phyloP scores from a whole-genome alignment of 2,113 vertebrate species.

The Gymnocephalus cernua region DNA sequence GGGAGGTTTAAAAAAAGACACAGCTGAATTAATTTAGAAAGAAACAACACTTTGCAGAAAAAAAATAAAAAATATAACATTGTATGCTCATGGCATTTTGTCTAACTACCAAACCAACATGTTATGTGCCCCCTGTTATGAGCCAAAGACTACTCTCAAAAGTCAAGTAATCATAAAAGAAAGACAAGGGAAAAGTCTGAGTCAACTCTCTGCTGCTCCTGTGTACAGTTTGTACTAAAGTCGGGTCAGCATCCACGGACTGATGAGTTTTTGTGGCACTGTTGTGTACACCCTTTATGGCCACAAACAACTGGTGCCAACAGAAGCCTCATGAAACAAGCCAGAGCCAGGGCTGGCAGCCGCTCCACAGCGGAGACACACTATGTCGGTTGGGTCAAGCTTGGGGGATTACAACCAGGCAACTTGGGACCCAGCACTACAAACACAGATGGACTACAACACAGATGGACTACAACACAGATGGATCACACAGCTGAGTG shows the following conservation, averaged over 20 bases:
- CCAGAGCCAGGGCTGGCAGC: slow-evolving; percentile 71
- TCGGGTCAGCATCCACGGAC: slow-evolving; percentile 35
- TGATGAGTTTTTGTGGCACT: slow-evolving; percentile 51
- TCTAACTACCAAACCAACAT: slow-evolving; percentile 7
- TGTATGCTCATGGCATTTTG: background rate
- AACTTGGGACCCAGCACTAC: slow-evolving; percentile 65
- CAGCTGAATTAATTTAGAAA: slow-evolving; percentile 37
- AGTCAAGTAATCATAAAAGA: background rate
- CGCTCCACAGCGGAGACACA: slow-evolving; percentile 46
- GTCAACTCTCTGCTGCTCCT: background rate
- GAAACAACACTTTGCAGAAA: background rate
- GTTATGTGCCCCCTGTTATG: background rate
- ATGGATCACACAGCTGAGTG: slow-evolving; percentile 65
- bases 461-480: slow-evolving; percentile 67
- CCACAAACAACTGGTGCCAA: slow-evolving; percentile 67
- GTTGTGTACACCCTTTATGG: slow-evolving; percentile 51
- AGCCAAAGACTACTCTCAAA: slow-evolving; percentile 5
- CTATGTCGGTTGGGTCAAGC: slow-evolving; percentile 65
- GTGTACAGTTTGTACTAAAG: slow-evolving; percentile 20
- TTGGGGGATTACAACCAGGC: slow-evolving; percentile 75
- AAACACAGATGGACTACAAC: slow-evolving; percentile 67
- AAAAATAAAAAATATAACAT: background rate
- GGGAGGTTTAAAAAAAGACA: slow-evolving; percentile 35
- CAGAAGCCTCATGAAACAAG: slow-evolving; percentile 67
- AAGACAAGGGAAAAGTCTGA: background rate